Base-by-base conservation (phyloP, 92 coral and sea anemone genomes). In the Scolanthus callimorphus region DNA sequence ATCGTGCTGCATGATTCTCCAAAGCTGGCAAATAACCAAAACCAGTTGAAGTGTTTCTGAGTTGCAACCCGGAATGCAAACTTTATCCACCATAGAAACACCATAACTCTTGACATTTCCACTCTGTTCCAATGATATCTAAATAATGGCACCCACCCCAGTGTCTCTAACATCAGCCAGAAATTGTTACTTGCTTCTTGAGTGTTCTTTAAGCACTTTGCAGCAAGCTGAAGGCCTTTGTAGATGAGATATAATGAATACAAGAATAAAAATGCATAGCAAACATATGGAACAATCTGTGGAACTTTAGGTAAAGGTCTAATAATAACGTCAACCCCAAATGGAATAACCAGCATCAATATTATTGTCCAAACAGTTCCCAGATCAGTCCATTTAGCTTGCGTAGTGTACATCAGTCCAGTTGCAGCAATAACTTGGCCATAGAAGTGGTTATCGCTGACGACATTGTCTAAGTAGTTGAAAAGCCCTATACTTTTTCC, bases 141-240 rank as follows among this genome's bases (percentile, higher is more conserved):
- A 50, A 88, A 28, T 3, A 84, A 71, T 6, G 88, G 80, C 43
- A 78, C 19, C 96, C 96, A 88, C 17, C 96, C 96, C 64, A 78
- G 69, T 25, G 72, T 65, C 23, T 78, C 69, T 8, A 83, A 66
- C 80, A 78, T 69, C 37, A 83, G 62, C 68, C 68, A 69, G 2
- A 67, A 51, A 39, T 67, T 57, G 47, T 74, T 60, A 29, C 75
- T 68, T 24, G 76, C 55, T 62, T 67, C 72, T 78, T 78, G 27
- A 27, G 79, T 63, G 49, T 68, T 31, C 41, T 74, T 22, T 22
- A 74, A 51, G 57, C 78, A 57, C 55, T 65, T 29, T 27, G 28
- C 76, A 59, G 66, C 52, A 59, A 76, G 57, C 52, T 80, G 59
- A 64, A 65, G 39, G 71, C 86, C 89, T 59, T 82, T 82, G 75